Conservation (phyloP, 2,797 vertebrate species). For the Ara ararauna region DNA sequence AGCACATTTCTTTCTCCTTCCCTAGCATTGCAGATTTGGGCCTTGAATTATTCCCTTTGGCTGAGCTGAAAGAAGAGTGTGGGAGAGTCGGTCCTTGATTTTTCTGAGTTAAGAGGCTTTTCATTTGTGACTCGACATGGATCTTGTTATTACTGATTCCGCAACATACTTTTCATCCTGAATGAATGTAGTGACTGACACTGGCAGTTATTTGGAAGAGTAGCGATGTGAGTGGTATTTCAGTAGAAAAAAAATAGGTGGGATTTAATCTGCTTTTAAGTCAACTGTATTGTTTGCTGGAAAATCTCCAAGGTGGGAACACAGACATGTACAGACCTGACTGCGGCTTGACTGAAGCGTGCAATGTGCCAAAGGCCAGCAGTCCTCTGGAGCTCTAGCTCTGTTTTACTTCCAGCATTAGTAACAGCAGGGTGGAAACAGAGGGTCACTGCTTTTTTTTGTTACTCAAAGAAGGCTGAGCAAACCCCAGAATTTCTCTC, state of each 20-base stretch:
- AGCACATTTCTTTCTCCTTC: background rate
- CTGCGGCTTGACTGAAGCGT: background rate
- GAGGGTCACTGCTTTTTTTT: background rate
- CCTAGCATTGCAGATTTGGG: background rate
- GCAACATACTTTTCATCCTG: background rate
- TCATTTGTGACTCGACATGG: background rate
- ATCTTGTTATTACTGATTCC: background rate
- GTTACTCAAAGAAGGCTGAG: background rate
- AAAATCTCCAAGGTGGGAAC: background rate
- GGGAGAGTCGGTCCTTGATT: background rate
- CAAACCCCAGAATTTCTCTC: background rate
- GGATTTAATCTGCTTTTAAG: background rate
- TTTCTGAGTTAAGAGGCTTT: slow-evolving; percentile 19
- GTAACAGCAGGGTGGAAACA: background rate
- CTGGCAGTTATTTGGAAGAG: background rate
- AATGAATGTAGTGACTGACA: background rate
- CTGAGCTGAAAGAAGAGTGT: background rate
- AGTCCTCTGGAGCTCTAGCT: background rate
- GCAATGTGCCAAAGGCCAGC: background rate
- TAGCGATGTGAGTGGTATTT: background rate
- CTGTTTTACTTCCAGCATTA: background rate
- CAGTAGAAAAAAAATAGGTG: background rate
- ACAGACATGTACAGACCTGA: background rate
- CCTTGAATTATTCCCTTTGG: background rate
- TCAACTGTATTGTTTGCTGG: background rate